Base-by-base conservation (phyloP, 2,888 invertebrate species). In the Tiliacea aurago region DNA sequence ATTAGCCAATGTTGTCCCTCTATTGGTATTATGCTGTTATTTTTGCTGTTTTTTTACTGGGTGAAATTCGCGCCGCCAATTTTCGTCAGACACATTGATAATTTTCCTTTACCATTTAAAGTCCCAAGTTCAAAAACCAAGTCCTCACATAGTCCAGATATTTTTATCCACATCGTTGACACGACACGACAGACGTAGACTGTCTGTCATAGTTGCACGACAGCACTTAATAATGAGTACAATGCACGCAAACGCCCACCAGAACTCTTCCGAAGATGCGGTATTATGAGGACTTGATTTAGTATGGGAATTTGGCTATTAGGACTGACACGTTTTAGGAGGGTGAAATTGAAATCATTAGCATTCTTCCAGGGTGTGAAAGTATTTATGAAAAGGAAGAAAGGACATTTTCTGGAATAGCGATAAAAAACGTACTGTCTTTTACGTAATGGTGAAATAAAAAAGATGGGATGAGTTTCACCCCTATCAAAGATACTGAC, bases 151-250 rank as follows among this genome's bases (percentile, higher is more conserved):
- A 13, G 13, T 43, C 55, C 49, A 80, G 68, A 70, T 68, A 51
- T 55, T 63, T 74, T 59, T 59, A 70, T 74, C 75, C 49, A 11
- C 49, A 10, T 67, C 45, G 51, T 70, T 65, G 74, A 74, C 56
- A 70, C 55, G 53, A 65, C 51, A 80, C 68, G 53, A 68, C 55
- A 70, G 70, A 69, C 61, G 33, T 37, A 11, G 58, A 18, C 37
- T 43, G 47, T 68, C 67, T 56, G 45, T 68, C 70, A 84, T 80
- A 80, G 56, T 28, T 58, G 61, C 84, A 84, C 63, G 80, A 73
- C 28, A 70, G 3, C 56, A 33, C 37, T 68, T 70, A 56, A 28
- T 68, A 65, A 81, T 33, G 59, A 70, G 67, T 20, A n/a, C 59
- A 33, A 33, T 67, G 67, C 81, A 81, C 67, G 81, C 81, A 4